Evolutionary conservation across 1,140 invertebrate species (phyloP), one percentile per base, ranked within the genome.

Genomic region (Caerostris extrusa): DNA sequence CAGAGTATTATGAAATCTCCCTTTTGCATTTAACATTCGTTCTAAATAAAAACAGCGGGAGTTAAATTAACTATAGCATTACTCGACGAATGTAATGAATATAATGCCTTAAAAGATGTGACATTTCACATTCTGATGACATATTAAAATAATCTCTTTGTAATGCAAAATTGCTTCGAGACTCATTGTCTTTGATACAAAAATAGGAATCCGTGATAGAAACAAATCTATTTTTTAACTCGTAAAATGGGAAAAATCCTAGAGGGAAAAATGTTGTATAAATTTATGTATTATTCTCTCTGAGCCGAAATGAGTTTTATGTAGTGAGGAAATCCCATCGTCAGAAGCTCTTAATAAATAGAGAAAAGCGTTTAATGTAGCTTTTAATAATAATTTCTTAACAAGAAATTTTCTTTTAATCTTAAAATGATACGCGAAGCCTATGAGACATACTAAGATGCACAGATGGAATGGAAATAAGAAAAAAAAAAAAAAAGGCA

Each of bases 121-220:
- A 77, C 34, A 12, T 77, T 77, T 77, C 71, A 53, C 71, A 10
- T 77, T 77, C 71, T 77, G 71, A 77, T 77, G 71, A 77, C 71
- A 77, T 77, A 77, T 77, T 77, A 77, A 77, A 77, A 77, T 77
- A 77, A 77, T 77, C 71, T 77, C 71, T 77, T 77, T 77, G 71
- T 77, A 77, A 77, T 77, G 71, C 71, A 77, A 77, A 8, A 77
- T 77, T 77, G 71, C 71, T 34, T 50, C 71, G 7, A 14, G 71
- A 77, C 71, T 77, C 71, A 12, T 77, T 77, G 71, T 50, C 8
- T 77, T 77, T 77, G 71, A 77, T 50, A 50, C 71, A 77, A 77
- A n/a, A 77, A 77, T 77, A 34, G 71, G 71, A 77, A 77, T 77
- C 53, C 71, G 12, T 77, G 53, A 77, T 77, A 77, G 71, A 77